Evolutionary conservation across 2,113 vertebrate species (phyloP).

Genomic region (Lepus europaeus): DNA sequence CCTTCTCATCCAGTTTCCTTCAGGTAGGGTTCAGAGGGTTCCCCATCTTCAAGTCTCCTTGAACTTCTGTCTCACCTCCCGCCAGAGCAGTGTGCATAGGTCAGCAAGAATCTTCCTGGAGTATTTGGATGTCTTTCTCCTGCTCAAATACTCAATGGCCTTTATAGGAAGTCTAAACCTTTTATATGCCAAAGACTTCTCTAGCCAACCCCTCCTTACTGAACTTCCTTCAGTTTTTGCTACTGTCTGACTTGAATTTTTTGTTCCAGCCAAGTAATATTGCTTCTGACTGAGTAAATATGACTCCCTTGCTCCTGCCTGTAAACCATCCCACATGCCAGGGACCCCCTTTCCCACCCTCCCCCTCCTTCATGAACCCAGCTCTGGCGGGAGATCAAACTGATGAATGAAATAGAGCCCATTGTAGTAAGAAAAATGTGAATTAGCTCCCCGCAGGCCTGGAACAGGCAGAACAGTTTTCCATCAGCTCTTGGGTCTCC

Average conservation of each 20-base stretch:
- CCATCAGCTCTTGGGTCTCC: not conserved
- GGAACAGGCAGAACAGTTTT: conserved; percentile 2
- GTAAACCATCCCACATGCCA: not conserved
- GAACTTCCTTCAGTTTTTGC: conserved; percentile 16
- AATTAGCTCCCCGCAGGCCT: not conserved
- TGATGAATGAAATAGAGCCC: conserved; percentile 20
- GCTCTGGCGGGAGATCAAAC: conserved; percentile 14
- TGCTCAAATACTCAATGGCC: not conserved
- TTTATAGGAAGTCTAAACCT: not conserved
- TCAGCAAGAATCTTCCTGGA: conserved; percentile 14
- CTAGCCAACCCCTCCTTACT: not conserved
- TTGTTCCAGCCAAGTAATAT: conserved; percentile 13
- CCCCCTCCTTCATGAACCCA: not conserved
- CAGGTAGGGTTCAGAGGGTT: not conserved
- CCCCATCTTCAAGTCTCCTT: not conserved
- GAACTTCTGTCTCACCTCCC: not conserved
- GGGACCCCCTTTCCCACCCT: not conserved
- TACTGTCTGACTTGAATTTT: conserved; percentile 33
- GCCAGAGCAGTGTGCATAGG: not conserved
- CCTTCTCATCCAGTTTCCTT: not conserved
- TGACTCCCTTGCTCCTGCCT: conserved; percentile 7
- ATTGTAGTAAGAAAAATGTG: conserved; percentile 30
- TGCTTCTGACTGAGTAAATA: conserved; percentile 49
- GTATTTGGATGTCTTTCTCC: conserved; percentile 17
- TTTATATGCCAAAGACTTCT: not conserved